Base-by-base conservation (phyloP, 2,888 invertebrate genomes). In the Antheraea yamamai region DNA sequence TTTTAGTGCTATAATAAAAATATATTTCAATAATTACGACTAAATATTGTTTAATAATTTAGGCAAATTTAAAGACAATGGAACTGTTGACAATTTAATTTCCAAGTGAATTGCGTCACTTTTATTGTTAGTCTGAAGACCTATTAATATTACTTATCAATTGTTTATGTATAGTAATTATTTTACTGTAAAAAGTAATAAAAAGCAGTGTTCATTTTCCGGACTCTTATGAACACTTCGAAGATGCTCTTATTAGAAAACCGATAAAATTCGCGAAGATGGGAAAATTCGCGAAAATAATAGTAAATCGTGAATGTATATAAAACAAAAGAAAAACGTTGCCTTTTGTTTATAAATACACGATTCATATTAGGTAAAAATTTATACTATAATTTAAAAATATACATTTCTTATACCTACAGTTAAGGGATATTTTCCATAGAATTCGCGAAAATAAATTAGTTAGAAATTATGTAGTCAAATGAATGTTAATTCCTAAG, bases 381-480 rank as follows among this genome's bases (percentile, higher is more conserved):
- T 30, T n/a, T 30, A 30, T 66, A 26, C 16, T 16, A 30, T 16
- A 16, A 30, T 30, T 26, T 66, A 66, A 26, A 6, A 10, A 61
- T 12, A 61, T 20, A 58, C 8, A 58, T 58, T 64, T 12, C 14
- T 64, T 26, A 64, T 12, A 14, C 64, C 23, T 61, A 64, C 14
- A 66, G 16, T 26, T 64, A 4, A 66, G 16, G 8, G 23, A 10
- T 61, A 66, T 66, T 66, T 66, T 30, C 10, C 16, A 66, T 66
- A 30, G 30, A 66, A 64, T 64, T 64, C 64, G 64, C 64, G 64
- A 23, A 64, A 23, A 64, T 64, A 64, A 64, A 26, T 58, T 26
- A 64, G 1, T 58, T 58, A n/a, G 8, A n/a, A n/a, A 20, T 55
- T 55, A 18, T 20, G 16, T 20, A 55, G 7, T 20, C 3, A 23